These are phyloP conservation scores for Characodon lateralis DNA, from an alignment of 2,797 vertebrate species.

Conservation along the genomic window DNA sequence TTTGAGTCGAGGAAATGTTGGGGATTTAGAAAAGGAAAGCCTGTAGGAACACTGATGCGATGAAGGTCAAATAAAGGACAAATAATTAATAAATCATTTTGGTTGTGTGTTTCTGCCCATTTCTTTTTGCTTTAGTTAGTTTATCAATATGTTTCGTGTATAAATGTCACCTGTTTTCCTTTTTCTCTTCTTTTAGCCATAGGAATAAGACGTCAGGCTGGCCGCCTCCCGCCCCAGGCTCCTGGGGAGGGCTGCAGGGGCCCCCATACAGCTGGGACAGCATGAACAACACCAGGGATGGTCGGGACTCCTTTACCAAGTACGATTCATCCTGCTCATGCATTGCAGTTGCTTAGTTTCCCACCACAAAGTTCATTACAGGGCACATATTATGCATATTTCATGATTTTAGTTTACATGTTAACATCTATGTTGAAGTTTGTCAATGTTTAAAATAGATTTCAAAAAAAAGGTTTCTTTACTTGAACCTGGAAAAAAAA, in stretches of 20 bases:
- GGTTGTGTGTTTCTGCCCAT: background rate
- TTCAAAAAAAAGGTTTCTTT: too few relatives aligned
- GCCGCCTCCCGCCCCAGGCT: constrained; percentile 87
- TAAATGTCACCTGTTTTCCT: background rate
- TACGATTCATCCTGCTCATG: constrained; percentile 52
- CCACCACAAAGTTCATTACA: background rate
- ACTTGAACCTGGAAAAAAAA: too few relatives aligned
- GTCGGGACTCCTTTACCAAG: constrained; percentile 90
- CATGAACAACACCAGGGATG: constrained; percentile 74
- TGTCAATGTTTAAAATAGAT: too few relatives aligned
- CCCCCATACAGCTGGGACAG: constrained; percentile 94
- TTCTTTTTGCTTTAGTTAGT: background rate
- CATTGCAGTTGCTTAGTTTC: background rate
- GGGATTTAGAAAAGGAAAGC: background rate
- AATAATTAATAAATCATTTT: constrained; percentile 1
- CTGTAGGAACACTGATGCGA: background rate
- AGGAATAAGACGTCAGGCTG: constrained; percentile 94
- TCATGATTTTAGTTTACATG: too few relatives aligned
- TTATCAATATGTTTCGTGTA: background rate
- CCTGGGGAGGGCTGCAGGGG: constrained; percentile 91
- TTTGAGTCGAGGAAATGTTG: background rate
- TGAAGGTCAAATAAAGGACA: background rate
- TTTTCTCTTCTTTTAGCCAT: constrained; percentile 81
- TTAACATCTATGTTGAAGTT: too few relatives aligned
- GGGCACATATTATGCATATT: too few relatives aligned